Base-by-base conservation (phyloP, 2,797 vertebrate genomes). In the Peromyscus eremicus region DNA sequence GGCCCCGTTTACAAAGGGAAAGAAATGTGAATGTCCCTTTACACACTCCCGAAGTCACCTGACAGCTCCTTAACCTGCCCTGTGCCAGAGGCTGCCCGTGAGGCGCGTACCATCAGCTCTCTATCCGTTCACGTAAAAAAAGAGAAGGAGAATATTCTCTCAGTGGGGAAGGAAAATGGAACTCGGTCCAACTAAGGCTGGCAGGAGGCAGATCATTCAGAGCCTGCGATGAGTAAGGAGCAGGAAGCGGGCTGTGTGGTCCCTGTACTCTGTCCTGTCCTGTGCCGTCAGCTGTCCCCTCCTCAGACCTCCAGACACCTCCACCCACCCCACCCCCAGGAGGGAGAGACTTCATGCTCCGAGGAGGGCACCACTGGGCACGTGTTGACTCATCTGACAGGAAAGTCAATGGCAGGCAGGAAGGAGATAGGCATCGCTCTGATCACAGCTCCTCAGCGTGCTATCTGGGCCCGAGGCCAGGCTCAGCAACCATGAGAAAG, bases 401-500 rank as follows among this genome's bases (percentile, higher is more conserved):
- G 97, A 97, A 97, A 97, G 96, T 27, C 17, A 2, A 2, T 49
- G 95, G 91, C 71, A 49, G 89, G 97, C 97, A 98, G 97, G 98
- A 98, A 97, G 64, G 91, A 97, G 97, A 97, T 97, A 94, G 89
- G 66, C 95, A 97, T 98, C 97, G 91, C 91, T 93, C 95, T 92
- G 95, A 96, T 96, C 95, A 62, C 86, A 85, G 97, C 94, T 49
- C 68, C 11, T 40, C 49, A 17, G 95, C 2, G 40, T 86, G 40
- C 64, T 1, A 27, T 2, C 91, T 13, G 85, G 92, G 97, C 96
- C 95, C 57, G 3, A 0, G 34, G 91, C 96, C 96, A 92, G 70
- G 32, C 92, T 93, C 89, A 19, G 71, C 27, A 76, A 32, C 91
- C 5, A 5, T 86, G 92, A 70, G 19, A 73, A 32, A 97, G 94